Evolutionary conservation across 2,113 vertebrate genomes (phyloP), one percentile per base, ranked within the genome.

Genomic region (Myrmecobius fasciatus): DNA sequence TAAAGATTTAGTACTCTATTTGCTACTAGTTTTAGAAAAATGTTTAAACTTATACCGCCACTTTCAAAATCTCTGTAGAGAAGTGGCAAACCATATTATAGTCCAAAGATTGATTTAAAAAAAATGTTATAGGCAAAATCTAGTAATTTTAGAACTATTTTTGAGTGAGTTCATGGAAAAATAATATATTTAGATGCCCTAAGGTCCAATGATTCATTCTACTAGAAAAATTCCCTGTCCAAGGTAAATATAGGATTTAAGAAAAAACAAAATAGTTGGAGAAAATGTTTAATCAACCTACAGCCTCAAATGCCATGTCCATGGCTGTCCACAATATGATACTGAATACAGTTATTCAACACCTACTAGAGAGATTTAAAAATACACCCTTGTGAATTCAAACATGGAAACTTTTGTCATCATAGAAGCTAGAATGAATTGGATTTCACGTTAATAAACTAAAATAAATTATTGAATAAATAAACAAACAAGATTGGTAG

Each of bases 281-380:
- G 92, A 97, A 98, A 96, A 96, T 97, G 95, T 53, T 94, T 95
- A 97, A 97, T 98, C 95, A 97, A 97, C 97, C 97, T 97, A 75
- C 96, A 95, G 96, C 96, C 96, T 91, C 91, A 67, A 95, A 93
- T 93, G 95, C 89, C 96, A 96, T 92, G 94, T 95, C 96, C 94
- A 95, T n/a, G 95, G 97, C 94, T 94, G 97, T 96, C 97, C 96
- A 93, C 97, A 95, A 97, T 97, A 96, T 94, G 49, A 60, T 92
- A 95, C 96, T 97, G 96, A n/a, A 89, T 93, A 92, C 49, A 91
- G 91, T 53, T 91, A 92, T 43, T 96, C 95, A 92, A 51, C 90
- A 75, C 26, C 93, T 96, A 48, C 25, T 75, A 91, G 48, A 60
- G 28, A 43, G 90, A 92, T 89, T 96, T 89, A 90, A 90, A 95